Evolutionary conservation across 2,888 invertebrate species (phyloP).

Genomic region (Venusia cambrica): DNA sequence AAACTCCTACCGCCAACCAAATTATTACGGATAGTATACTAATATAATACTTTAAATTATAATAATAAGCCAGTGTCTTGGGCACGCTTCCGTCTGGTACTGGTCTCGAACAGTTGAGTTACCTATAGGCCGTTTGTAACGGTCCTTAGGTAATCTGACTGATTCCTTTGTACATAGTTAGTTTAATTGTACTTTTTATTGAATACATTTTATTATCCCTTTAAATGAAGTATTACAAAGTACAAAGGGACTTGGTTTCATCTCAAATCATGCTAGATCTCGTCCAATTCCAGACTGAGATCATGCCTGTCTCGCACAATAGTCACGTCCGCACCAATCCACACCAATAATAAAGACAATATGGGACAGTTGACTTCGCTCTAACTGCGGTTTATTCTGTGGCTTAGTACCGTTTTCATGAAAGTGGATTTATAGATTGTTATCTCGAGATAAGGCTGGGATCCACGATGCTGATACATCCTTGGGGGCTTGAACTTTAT

Average conservation of each 20-base stretch:
- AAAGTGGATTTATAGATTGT: slow-evolving; percentile 28
- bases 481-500: background rate
- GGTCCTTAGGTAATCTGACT: no score
- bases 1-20: no score
- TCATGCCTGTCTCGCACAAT: slow-evolving; percentile 60
- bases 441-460: slow-evolving; percentile 19
- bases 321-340: slow-evolving; percentile 61
- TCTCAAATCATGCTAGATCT: slow-evolving; percentile 33
- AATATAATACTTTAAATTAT: no score
- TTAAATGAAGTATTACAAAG: background rate
- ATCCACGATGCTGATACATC: background rate
- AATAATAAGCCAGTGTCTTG: no score
- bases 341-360: slow-evolving; percentile 39
- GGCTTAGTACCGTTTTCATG: slow-evolving; percentile 23
- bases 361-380: slow-evolving; percentile 15
- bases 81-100: no score
- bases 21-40: no score
- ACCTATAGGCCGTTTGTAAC: no score
- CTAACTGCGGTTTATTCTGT: slow-evolving; percentile 13
- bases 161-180: no score
- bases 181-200: no score
- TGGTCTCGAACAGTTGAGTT: no score
- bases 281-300: slow-evolving; percentile 50
- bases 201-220: background rate
- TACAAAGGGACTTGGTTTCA: slow-evolving; percentile 4